Conservation (phyloP, 2,888 invertebrate species). For the Crioceris asparagi region DNA sequence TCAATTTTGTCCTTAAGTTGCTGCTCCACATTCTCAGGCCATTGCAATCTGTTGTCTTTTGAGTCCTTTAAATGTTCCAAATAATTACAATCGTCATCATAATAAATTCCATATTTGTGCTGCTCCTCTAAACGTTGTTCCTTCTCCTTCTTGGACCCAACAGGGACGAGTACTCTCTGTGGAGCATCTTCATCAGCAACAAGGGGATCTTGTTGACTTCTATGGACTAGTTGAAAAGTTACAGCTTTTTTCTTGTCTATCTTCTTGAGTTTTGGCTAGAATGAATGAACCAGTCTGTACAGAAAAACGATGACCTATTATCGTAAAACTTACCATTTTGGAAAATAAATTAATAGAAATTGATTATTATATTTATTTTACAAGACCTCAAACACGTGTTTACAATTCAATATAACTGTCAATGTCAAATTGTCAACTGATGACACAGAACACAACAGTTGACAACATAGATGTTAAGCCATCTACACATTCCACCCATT, state of each 20-base stretch:
- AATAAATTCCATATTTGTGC: slow-evolving; percentile 81
- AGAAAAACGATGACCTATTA: no score
- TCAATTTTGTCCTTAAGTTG: slow-evolving; percentile 17
- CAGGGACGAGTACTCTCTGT: slow-evolving; percentile 69
- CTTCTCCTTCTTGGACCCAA: slow-evolving; percentile 32
- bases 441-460: no score
- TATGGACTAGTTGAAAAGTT: slow-evolving; percentile 84
- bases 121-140: slow-evolving; percentile 56
- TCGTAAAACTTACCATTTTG: no score
- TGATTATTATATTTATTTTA: no score
- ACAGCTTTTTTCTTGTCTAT: slow-evolving; percentile 87
- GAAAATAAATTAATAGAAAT: no score
- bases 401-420: no score
- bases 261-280: slow-evolving; percentile 38
- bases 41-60: slow-evolving; percentile 43
- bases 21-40: slow-evolving; percentile 33
- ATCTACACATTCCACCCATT: no score
- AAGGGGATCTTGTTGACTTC: slow-evolving; percentile 89
- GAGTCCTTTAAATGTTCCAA: slow-evolving; percentile 76
- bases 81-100: slow-evolving; percentile 92
- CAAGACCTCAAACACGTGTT: no score
- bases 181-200: slow-evolving; percentile 82
- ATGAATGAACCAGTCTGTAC: no score
- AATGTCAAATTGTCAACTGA: no score
- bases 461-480: no score